Evolutionary conservation across 2,888 invertebrate species (phyloP).

Genomic region (Drosophila kuntzei): DNA sequence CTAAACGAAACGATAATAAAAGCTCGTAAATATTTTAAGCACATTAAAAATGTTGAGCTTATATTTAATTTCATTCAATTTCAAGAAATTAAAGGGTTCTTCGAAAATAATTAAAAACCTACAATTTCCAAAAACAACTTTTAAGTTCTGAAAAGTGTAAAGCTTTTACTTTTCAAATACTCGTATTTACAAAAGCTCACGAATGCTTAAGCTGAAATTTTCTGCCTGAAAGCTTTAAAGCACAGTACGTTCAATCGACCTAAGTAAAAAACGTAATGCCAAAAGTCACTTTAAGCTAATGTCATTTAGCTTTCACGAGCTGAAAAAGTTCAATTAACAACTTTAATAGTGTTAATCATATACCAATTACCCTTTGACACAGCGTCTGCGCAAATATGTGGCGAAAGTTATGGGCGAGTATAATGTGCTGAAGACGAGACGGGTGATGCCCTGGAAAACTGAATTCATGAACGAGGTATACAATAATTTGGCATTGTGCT

Average conservation of each 20-base stretch:
- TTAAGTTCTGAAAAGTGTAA: background rate
- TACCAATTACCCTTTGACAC: background rate
- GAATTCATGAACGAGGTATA: slow-evolving; percentile 75
- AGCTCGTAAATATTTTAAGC: background rate
- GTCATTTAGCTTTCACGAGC: background rate
- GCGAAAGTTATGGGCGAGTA: slow-evolving; percentile 67
- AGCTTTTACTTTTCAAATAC: background rate
- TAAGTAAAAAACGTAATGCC: background rate
- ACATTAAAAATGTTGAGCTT: too few relatives aligned
- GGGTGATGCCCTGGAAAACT: slow-evolving; percentile 72
- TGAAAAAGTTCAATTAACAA: background rate
- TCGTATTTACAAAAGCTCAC: background rate
- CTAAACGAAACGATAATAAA: too few relatives aligned
- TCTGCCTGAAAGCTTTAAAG: background rate
- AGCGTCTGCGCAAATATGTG: slow-evolving; percentile 61
- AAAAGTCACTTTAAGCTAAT: background rate
- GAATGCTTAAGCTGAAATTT: background rate
- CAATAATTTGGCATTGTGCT: slow-evolving; percentile 66
- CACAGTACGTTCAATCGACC: background rate
- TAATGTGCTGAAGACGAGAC: slow-evolving; percentile 63
- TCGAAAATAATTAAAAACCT: too few relatives aligned
- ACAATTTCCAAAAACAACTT: background rate
- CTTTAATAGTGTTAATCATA: background rate
- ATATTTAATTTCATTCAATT: too few relatives aligned
- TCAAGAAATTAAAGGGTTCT: too few relatives aligned